A percentile compares a stretch with the other conserved stretches of the same genome.
Evolutionary conservation across 2,797 vertebrate species (phyloP).

Genomic region (Poecile montanus): DNA sequence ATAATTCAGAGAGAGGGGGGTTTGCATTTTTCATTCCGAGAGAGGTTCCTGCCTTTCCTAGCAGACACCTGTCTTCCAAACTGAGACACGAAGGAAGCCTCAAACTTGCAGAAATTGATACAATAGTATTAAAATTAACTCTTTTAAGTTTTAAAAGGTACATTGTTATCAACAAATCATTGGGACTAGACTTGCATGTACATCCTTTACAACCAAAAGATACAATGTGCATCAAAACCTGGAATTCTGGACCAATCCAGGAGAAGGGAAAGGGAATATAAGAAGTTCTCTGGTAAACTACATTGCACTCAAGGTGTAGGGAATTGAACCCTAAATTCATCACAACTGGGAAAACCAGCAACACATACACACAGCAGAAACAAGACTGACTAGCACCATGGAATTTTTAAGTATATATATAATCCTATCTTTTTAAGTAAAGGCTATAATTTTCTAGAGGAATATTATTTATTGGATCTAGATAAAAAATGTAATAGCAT

Average conservation of each 20-base stretch:
- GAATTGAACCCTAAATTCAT: background rate
- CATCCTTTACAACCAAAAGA: background rate
- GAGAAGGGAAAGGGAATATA: background rate
- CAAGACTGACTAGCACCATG: background rate
- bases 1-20: too few species aligned
- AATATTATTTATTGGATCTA: background rate
- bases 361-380: background rate
- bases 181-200: background rate
- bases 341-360: background rate
- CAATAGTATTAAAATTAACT: background rate
- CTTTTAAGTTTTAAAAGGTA: background rate
- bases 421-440: background rate
- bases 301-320: background rate
- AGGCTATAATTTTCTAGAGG: background rate
- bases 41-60: too few species aligned
- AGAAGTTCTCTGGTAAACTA: background rate
- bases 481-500: background rate
- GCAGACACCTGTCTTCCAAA: too few species aligned
- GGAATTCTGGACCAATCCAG: background rate
- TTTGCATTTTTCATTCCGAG: too few species aligned
- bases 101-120: background rate
- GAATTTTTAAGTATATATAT: too few species aligned
- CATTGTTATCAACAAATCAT: background rate
- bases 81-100: background rate
- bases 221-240: background rate